phyloP scores from a whole-genome alignment of 2,888 invertebrate species.

The Erebia palarica region DNA sequence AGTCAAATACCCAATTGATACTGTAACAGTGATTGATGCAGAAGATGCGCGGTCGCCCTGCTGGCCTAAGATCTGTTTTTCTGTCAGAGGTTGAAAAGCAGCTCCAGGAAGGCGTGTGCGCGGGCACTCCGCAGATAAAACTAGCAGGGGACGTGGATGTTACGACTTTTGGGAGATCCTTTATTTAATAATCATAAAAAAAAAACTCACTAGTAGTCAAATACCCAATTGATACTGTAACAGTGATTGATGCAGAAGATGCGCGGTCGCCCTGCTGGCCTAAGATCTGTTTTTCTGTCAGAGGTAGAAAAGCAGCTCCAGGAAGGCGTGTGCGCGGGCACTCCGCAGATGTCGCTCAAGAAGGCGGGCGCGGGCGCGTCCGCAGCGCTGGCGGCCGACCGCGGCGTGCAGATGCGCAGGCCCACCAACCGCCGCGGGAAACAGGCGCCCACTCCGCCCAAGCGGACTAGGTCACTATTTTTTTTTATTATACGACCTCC shows the following conservation, averaged over 20 bases:
- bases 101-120: constrained; percentile 84
- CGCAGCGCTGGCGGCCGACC: constrained; percentile 71
- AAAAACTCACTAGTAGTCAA: too few relatives aligned
- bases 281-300: constrained; percentile 58
- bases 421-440: constrained; percentile 95
- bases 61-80: constrained; percentile 16
- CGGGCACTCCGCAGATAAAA: constrained; percentile 82
- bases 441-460: constrained; percentile 97
- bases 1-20: too few relatives aligned
- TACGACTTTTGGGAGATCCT: too few relatives aligned
- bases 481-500: too few relatives aligned
- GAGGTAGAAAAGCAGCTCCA: constrained; percentile 97
- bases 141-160: too few relatives aligned
- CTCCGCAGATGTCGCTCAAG: constrained; percentile 81
- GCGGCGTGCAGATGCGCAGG: constrained; percentile 91
- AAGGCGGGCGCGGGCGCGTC: constrained; percentile 45
- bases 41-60: too few relatives aligned
- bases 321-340: constrained; percentile 75
- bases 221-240: too few relatives aligned
- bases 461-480: constrained; percentile 91
- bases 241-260: too few relatives aligned
- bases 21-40: too few relatives aligned
- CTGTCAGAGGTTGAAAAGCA: constrained; percentile 95
- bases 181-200: too few relatives aligned
- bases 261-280: too few relatives aligned